Evolutionary conservation across 2,113 vertebrate species (phyloP).

Genomic region (Myotis yumanensis): DNA sequence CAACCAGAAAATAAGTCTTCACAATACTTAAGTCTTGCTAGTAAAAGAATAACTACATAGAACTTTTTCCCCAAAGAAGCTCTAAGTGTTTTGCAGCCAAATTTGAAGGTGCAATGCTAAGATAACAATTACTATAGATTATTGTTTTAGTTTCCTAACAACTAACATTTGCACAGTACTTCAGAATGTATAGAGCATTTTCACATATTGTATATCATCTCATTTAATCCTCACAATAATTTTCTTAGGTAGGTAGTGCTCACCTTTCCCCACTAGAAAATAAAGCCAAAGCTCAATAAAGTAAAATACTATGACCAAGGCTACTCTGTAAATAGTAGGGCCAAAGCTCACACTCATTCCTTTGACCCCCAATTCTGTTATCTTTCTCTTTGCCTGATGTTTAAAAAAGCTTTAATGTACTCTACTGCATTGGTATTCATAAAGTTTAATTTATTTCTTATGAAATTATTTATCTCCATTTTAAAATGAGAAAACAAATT

Average conservation of each 20-base stretch:
- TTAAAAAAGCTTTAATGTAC: background rate
- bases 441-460: slow-evolving; percentile 10
- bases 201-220: background rate
- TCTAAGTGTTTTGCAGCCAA: background rate
- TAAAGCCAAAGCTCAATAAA: background rate
- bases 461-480: slow-evolving; percentile 12
- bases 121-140: background rate
- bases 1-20: background rate
- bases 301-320: slow-evolving; percentile 3
- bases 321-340: background rate
- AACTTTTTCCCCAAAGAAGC: background rate
- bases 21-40: background rate
- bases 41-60: background rate
- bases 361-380: slow-evolving; percentile 5
- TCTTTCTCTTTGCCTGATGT: background rate
- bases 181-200: slow-evolving; percentile 32
- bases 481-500: background rate
- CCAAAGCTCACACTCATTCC: background rate
- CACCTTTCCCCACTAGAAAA: background rate
- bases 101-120: background rate
- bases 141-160: background rate
- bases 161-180: background rate
- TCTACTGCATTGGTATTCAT: background rate
- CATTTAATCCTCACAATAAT: slow-evolving; percentile 6
- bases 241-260: background rate